Conservation (phyloP, 2,113 vertebrate genomes). For the Tapirus terrestris region DNA sequence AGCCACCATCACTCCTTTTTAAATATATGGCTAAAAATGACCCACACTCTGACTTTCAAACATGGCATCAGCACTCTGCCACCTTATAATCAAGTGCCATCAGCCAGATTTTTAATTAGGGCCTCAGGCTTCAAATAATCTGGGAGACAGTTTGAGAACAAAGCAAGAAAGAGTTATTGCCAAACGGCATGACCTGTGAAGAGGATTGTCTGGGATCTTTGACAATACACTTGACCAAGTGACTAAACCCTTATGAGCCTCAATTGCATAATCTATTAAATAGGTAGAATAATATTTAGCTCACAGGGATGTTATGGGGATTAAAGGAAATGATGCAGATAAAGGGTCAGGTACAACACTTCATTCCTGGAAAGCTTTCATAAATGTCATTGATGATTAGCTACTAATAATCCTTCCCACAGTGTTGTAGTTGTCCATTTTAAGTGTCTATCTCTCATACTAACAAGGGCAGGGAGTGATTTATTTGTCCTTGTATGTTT, state of each 20-base stretch:
- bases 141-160: not conserved
- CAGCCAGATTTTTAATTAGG: not conserved
- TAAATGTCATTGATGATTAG: not conserved
- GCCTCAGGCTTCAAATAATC: not conserved
- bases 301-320: not conserved
- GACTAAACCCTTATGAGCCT: not conserved
- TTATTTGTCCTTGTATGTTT: not conserved
- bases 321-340: not conserved
- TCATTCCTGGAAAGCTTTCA: not conserved
- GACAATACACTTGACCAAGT: not conserved
- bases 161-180: not conserved
- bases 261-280: not conserved
- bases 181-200: not conserved
- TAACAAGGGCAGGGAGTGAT: not conserved
- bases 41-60: not conserved
- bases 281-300: not conserved
- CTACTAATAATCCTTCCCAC: not conserved
- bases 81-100: not conserved
- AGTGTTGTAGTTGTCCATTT: not conserved
- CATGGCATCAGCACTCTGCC: not conserved
- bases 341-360: not conserved
- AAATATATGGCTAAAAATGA: not conserved
- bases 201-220: not conserved
- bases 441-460: not conserved
- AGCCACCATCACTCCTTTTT: not conserved